Percentiles rank a stretch among this genome's conserved stretches.
These are phyloP conservation scores for Squalus acanthias DNA, from an alignment of 2,797 vertebrate genomes.

Conservation along the genomic window DNA sequence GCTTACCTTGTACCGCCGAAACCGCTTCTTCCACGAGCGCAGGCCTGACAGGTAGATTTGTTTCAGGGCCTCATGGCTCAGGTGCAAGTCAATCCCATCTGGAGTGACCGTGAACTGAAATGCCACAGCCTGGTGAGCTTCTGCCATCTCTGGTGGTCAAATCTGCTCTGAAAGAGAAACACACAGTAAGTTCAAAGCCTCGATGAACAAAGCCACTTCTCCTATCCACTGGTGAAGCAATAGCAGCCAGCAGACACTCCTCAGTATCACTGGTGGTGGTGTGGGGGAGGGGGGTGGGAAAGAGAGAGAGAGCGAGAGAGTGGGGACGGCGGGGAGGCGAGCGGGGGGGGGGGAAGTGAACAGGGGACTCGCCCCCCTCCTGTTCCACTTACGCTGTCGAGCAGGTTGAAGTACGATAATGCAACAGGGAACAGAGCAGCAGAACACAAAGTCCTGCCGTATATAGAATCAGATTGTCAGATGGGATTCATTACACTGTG, in stretches of 20 bases:
- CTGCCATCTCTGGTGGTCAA: slow-evolving; percentile 58
- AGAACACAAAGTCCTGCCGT: background rate
- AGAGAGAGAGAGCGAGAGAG: background rate
- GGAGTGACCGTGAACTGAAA: slow-evolving; percentile 74
- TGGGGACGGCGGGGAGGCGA: too few relatives aligned
- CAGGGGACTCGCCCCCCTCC: background rate
- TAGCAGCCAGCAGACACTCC: background rate
- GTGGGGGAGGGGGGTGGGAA: too few relatives aligned
- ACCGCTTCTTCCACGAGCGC: slow-evolving; percentile 67
- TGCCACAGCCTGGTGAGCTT: slow-evolving; percentile 72
- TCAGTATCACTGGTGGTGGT: background rate
- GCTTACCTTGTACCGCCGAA: slow-evolving; percentile 63
- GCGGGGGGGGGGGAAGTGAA: background rate
- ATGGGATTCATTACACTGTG: background rate
- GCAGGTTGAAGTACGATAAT: background rate
- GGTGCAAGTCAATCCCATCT: slow-evolving; percentile 64
- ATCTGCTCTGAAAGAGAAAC: background rate
- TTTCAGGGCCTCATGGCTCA: slow-evolving; percentile 67
- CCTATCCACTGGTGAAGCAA: background rate
- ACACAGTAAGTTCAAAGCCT: background rate
- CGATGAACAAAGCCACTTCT: background rate
- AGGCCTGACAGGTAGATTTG: slow-evolving; percentile 70
- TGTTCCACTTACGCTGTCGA: background rate
- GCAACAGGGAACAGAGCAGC: background rate
- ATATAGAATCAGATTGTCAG: background rate